Evolutionary conservation across 2,888 invertebrate genomes (phyloP), one percentile per base, ranked within the genome.

Genomic region (Sarcophaga variegata): DNA sequence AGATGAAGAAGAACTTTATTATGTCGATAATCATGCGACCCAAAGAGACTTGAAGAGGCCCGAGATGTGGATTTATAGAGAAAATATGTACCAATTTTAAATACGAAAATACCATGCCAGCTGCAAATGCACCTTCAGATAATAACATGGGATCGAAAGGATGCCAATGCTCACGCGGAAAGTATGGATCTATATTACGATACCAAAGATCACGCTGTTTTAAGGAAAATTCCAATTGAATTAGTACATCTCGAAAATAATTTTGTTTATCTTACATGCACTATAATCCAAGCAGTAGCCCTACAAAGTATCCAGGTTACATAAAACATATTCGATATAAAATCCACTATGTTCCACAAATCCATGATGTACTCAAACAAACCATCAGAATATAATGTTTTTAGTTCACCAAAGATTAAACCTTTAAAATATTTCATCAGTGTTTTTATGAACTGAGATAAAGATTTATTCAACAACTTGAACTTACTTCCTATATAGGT

Each of bases 341-440:
- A 99, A 94, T 99, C 99, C 4, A 99, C 97, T 86, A 99, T 98
- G 92, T 99, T 99, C 99, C 99, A 99, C 88, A 99, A 95, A 93
- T 99, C 99, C 89, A 96, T 96, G 64, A 98, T 95, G 92, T 99
- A 99, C 89, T 99, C 98, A 89, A 96, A 94, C 8, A 99, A 94
- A 0, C 99, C 99, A 79, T 97, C 97, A 4, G 96, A 95, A 97
- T 99, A 99, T 11, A 99, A 94, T 5, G 98, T 95, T 92, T 97
- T 96, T 88, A 99, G 96, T 94, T 99, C 99, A 59, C 97, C 97
- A 96, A 98, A 98, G 90, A 99, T 97, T 83, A 99, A 95, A 94
- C 99, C 99, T 98, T 62, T 59, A 54, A 54, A 54, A 37, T 37
- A 10, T 37, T 37, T 37, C 2, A 37, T 54, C 4, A 54, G 5